Conservation (phyloP, 2,797 vertebrate species). For the Ceyx erithaca region DNA sequence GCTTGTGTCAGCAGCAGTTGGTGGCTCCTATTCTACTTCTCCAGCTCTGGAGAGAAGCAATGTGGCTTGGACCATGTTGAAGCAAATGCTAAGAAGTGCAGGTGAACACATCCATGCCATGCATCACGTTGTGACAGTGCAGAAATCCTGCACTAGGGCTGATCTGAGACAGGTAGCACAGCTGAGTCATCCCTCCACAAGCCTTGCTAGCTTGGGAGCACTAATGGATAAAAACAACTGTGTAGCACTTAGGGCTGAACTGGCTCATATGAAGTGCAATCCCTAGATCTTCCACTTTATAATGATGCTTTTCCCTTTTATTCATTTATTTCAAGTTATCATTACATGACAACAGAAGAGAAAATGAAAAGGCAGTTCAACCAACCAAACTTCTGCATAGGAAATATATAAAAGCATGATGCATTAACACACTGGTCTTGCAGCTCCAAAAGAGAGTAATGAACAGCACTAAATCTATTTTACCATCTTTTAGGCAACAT, state of each 20-base stretch:
- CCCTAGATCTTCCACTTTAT: neutral
- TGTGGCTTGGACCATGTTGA: neutral
- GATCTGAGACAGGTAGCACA: neutral
- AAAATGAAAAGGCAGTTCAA: neutral
- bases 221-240: neutral
- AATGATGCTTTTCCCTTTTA: neutral
- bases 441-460: neutral
- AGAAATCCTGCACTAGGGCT: neutral
- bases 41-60: neutral
- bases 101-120: rapidly evolving
- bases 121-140: neutral
- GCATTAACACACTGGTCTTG: neutral
- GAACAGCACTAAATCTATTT: conserved; percentile 2
- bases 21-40: neutral
- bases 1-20: neutral
- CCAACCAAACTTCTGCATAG: neutral
- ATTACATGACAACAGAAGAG: neutral
- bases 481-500: conserved; percentile 20
- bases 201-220: neutral
- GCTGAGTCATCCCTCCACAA: neutral
- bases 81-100: neutral
- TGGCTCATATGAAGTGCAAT: neutral
- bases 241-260: neutral
- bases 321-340: neutral
- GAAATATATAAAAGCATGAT: neutral